Evolutionary conservation across 1,140 invertebrate genomes (phyloP), one percentile per base, ranked within the genome.

Genomic region (Dinothrombium tinctorium): DNA sequence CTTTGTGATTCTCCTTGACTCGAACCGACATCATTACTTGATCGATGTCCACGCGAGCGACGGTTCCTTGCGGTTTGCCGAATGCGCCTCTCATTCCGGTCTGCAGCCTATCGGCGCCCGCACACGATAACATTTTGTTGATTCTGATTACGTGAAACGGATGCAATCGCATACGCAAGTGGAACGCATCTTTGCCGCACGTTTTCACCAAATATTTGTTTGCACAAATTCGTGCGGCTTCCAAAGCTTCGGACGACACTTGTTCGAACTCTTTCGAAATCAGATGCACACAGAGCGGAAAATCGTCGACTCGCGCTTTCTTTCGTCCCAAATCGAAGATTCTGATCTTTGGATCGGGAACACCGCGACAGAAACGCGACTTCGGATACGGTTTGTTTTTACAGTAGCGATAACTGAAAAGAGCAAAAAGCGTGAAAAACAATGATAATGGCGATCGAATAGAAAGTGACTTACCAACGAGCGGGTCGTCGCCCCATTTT

Each of bases 331-430:
- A 73, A 67, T 99, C 94, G 59, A 90, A 99, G 54, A 99, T 99
- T 59, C 92, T 72, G 55, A 99, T 98, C 65, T 99, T 99, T 0
- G 94, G 71, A 60, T 99, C 94, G 37, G 92, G 92, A 3, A 98
- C 92, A 86, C 92, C 92, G 62, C 92, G 75, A 66, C 92, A 99
- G 61, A 98, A 98, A 52, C 94, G 73, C 22, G 89, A 96, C 60
- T 99, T 99, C 2, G 92, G 92, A 54, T 99, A 99, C 1, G 94
- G 94, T 60, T 99, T 99, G 63, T 99, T 99, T 65, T 99, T 99
- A 61, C 94, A 98, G 55, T 99, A 99, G 35, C 92, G 80, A 63
- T 98, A 98, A 67, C 87, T 89, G 56, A 51, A 73, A 69, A 41
- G 37, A 43, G 41, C 47, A 47, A 51, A 33, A 37, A 36, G 14